These are phyloP conservation scores for Lepus oiostolus DNA, from an alignment of 2,797 vertebrate genomes.

Conservation along the genomic window DNA sequence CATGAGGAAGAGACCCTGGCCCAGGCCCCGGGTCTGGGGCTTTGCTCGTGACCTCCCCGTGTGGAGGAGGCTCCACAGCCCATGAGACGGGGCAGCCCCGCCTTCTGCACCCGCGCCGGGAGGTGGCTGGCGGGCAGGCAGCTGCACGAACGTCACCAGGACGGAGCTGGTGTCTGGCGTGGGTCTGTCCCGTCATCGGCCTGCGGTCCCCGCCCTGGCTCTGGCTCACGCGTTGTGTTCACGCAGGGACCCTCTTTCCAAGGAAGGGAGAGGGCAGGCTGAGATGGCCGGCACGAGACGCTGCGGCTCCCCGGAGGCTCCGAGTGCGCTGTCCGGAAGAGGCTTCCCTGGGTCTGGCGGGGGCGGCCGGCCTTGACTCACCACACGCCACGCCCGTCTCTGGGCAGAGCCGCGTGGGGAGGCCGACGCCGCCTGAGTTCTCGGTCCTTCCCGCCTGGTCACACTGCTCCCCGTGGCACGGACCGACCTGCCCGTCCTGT, in stretches of 20 bases:
- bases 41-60: too few species aligned
- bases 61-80: too few species aligned
- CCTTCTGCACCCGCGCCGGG: not conserved
- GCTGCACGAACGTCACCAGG: too few species aligned
- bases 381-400: slow-evolving; percentile 5
- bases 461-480: too few species aligned
- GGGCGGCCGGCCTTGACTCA: slow-evolving; percentile 59
- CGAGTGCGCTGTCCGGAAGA: not conserved
- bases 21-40: not conserved
- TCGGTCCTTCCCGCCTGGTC: not conserved
- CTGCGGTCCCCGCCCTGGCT: not conserved
- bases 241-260: not conserved
- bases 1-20: not conserved
- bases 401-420: slow-evolving; percentile 50
- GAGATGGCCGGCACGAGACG: not conserved
- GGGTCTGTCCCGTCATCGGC: too few species aligned
- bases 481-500: not conserved
- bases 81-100: not conserved
- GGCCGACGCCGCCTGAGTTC: not conserved
- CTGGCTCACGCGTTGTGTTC: not conserved
- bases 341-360: not conserved
- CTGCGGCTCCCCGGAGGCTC: not conserved
- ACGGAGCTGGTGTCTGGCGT: too few species aligned
- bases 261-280: not conserved
- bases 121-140: not conserved